Evolutionary conservation across 2,113 vertebrate species (phyloP).

Genomic region (Pipa parva): DNA sequence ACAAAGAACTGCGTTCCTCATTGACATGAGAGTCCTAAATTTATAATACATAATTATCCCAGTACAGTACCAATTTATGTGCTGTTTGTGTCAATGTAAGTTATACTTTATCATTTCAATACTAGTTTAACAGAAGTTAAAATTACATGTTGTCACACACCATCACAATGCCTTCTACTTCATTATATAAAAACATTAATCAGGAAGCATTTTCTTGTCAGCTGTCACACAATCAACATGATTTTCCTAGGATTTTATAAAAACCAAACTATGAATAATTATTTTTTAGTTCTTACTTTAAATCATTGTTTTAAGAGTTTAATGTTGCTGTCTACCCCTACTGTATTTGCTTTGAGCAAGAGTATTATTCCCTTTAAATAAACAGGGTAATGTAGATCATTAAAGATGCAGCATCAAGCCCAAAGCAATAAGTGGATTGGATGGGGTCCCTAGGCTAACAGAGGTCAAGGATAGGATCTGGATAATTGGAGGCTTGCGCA

Average conservation of each 20-base stretch:
- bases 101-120: constrained; percentile 22
- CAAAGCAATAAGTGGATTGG: too few relatives aligned
- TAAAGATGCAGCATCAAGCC: too few relatives aligned
- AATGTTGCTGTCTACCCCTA: not conserved
- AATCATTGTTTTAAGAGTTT: constrained; percentile 12
- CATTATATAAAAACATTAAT: constrained; percentile 25
- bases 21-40: constrained; percentile 13
- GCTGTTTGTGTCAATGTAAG: constrained; percentile 7
- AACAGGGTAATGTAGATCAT: too few relatives aligned
- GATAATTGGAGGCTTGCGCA: too few relatives aligned
- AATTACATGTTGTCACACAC: constrained; percentile 31
- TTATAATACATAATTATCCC: constrained; percentile 26
- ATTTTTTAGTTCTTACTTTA: constrained; percentile 17
- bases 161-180: constrained; percentile 30
- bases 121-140: constrained; percentile 25
- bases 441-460: too few relatives aligned
- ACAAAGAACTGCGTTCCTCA: not conserved
- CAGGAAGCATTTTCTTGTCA: constrained; percentile 29
- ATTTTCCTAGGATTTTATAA: constrained; percentile 8
- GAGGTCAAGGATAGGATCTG: too few relatives aligned
- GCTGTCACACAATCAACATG: constrained; percentile 17
- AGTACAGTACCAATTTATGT: constrained; percentile 3
- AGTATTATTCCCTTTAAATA: not conserved
- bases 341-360: not conserved
- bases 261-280: constrained; percentile 24